Evolutionary conservation across 2,797 vertebrate genomes (phyloP), one percentile per base, ranked within the genome.

Genomic region (Poecilia picta): DNA sequence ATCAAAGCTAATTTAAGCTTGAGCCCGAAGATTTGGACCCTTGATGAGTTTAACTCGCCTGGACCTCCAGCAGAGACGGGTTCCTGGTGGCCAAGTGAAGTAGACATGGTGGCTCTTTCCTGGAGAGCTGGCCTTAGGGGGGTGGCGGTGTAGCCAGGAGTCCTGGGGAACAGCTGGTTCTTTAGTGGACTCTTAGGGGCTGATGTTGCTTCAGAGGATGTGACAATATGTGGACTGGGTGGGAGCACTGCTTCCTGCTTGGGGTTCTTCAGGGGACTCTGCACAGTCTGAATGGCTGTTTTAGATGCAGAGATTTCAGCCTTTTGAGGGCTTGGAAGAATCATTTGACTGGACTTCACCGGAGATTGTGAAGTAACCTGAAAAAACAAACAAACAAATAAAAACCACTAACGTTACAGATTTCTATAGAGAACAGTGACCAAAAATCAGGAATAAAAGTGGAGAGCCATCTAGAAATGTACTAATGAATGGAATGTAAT

Each of bases 1-100:
- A 39, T 68, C 36, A 23, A 33, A 20, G 8, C 16, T 3, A 8
- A 39, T 41, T 68, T 41, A 68, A 68, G 3, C 8, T 68, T 11
- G 39, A 68, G 12, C 64, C 4, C 8, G 20, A 68, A 10, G 1
- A 23, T 68, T 11, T 68, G 59, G 15, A 36, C 18, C 7, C 31
- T 6, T 36, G 7, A 64, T 36, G 7, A 64, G 15, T 64, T 95
- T 88, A 18, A 39, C 93, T 93, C 76, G 98, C 98, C 95, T 88
- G 97, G 91, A 85, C 95, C 91, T 85, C 91, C 90, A 78, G 93
- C 81, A 74, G 91, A 88, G 43, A 92, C 93, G 88, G 95, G 96
- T 45, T 93, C 95, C 83, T 84, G 94, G 77, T 85, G 73, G 72
- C 45, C 76, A 80, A 90, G 75, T 39, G 83, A 75, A 72, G 82